Percentiles rank a stretch among this genome's conserved stretches.
phyloP scores from a whole-genome alignment of 2,113 vertebrate genomes.

The Erythrolamprus reginae region DNA sequence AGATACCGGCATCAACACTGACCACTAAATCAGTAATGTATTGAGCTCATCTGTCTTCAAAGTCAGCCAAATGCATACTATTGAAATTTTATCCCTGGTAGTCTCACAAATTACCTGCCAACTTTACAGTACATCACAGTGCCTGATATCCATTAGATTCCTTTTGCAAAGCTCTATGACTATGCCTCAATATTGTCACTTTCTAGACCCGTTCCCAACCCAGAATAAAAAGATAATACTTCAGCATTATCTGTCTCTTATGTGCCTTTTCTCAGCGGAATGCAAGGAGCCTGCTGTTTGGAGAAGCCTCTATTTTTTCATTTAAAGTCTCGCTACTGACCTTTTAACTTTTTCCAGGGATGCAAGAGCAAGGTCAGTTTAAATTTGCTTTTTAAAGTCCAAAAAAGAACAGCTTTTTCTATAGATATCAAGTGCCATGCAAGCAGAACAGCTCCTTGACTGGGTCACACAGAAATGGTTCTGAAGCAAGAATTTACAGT shows the following conservation, averaged over 20 bases:
- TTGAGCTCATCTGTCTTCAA: constrained; percentile 7
- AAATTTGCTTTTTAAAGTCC: neutral
- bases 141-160: neutral
- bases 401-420: neutral
- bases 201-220: neutral
- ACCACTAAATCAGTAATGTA: constrained; percentile 11
- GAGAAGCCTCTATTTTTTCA: neutral
- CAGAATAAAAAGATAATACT: neutral
- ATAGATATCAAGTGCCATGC: neutral
- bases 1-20: constrained; percentile 12
- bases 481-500: neutral
- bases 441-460: neutral
- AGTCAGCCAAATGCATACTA: neutral
- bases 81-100: neutral
- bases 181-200: neutral
- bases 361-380: neutral
- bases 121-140: neutral
- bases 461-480: neutral
- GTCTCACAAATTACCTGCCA: neutral
- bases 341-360: neutral
- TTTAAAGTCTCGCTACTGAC: neutral
- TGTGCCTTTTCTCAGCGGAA: neutral
- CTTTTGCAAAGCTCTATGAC: neutral
- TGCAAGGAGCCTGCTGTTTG: neutral
- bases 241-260: neutral